Evolutionary conservation across 2,888 invertebrate species (phyloP), one percentile per base, ranked within the genome.

Genomic region (Camptogramma bilineatum): DNA sequence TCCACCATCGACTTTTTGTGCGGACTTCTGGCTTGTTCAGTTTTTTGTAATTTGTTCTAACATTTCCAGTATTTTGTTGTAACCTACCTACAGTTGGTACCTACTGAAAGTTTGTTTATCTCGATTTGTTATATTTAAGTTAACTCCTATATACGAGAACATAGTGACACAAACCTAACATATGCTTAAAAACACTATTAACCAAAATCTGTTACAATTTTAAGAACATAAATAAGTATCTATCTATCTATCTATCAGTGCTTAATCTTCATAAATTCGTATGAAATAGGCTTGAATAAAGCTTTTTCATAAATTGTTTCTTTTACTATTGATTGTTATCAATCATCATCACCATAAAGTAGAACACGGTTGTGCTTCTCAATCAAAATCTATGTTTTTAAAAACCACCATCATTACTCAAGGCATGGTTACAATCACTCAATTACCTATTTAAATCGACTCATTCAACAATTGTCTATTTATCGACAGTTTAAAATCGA

Each of bases 1-100:
- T 80, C 75, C 76, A 72, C 75, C 70, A 76, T 73, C 75, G 76
- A 79, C 78, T 82, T 84, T 81, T 81, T 82, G 74, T 66, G 56
- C 52, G 55, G 28, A 52, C 53, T 63, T 73, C 70, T 59, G 53
- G 69, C 31, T 51, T 52, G 16, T 47, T 31, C 46, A 21, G 47
- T 47, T 58, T 58, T 53, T 63, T 63, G 53, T 47, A 51, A 50
- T 50, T 58, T 50, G 50, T 24, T 50, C 51, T 51, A 51, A 42
- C n/a, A 42, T 52, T 52, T n/a, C 13, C 34, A 13, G n/a, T n/a
- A n/a, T n/a, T n/a, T n/a, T n/a, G n/a, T n/a, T n/a, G n/a, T n/a
- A n/a, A n/a, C n/a, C n/a, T n/a, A n/a, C n/a, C n/a, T n/a, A n/a
- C n/a, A n/a, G n/a, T n/a, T n/a, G n/a, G n/a, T n/a, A n/a, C n/a